phyloP scores from a whole-genome alignment of 2,113 vertebrate genomes.

The Leucoraja erinaceus region DNA sequence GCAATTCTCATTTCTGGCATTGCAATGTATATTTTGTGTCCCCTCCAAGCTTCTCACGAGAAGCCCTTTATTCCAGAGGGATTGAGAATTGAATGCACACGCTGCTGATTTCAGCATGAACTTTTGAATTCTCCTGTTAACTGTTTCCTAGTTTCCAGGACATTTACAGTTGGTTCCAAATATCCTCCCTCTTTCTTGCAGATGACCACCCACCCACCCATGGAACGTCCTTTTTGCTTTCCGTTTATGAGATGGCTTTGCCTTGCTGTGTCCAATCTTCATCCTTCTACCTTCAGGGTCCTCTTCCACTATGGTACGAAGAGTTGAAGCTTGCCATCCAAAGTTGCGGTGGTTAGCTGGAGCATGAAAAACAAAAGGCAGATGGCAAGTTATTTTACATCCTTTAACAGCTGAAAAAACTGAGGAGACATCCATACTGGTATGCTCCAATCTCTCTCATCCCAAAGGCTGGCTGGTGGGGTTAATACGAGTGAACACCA shows the following conservation, averaged over 20 bases:
- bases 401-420: too few relatives aligned
- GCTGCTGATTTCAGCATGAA: background rate
- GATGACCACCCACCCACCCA: too few relatives aligned
- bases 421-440: too few relatives aligned
- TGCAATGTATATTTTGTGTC: background rate
- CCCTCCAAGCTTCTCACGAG: too few relatives aligned
- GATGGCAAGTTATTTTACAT: background rate
- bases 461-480: too few relatives aligned
- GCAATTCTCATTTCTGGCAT: background rate
- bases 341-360: constrained; percentile 75
- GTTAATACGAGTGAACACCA: too few relatives aligned
- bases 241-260: background rate
- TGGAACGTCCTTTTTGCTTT: background rate
- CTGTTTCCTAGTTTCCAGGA: background rate
- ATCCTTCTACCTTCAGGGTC: background rate
- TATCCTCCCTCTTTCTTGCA: too few relatives aligned
- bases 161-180: background rate
- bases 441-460: too few relatives aligned
- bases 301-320: constrained; percentile 54
- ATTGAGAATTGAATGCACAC: too few relatives aligned
- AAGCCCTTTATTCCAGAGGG: background rate
- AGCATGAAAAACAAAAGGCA: constrained; percentile 42
- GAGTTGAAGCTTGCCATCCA: constrained; percentile 73
- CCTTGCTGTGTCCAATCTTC: too few relatives aligned
- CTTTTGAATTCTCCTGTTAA: background rate